Base-by-base conservation (phyloP, 2,113 vertebrate species). In the Cheilinus undulatus region DNA sequence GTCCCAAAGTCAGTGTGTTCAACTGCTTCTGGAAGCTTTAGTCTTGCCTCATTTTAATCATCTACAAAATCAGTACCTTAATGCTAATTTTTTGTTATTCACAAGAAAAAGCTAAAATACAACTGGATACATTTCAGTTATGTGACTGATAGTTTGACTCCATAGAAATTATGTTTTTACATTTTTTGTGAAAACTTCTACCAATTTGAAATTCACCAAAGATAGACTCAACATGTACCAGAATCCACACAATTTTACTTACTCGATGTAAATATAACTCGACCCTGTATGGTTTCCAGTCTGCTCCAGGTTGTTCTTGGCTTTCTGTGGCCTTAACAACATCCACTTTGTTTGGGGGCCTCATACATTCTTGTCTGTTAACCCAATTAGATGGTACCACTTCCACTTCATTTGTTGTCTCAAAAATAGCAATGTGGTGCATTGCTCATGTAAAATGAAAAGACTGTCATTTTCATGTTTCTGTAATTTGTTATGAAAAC, bases 361-460 rank as follows among this genome's bases (percentile, higher is more conserved):
- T 24, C 48, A 50, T 50, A 22, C 48, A 50, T 22, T 22, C 11
- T 24, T 22, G 20, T 10, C 24, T 24, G 2, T 24, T 50, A 3
- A 50, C 24, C 48, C 48, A 50, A 2, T 24, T 22, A 3, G 48
- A 50, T 2, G 20, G 48, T n/a, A 50, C n/a, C 23, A 50, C 48
- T 50, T 50, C 48, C 2, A 50, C 48, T 22, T 50, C 48, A 50
- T 50, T 50, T 50, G 23, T 24, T 4, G 23, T 23, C 5, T 50
- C 48, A 23, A 50, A 50, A 10, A 50, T 22, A 50, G 24, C 48
- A 50, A 50, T 50, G 13, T 50, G 48, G n/a, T n/a, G n/a, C n/a
- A n/a, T n/a, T n/a, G n/a, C n/a, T n/a, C n/a, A n/a, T n/a, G n/a
- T n/a, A n/a, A n/a, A n/a, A n/a, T n/a, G n/a, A n/a, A n/a, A n/a